Conservation (phyloP, 2,113 vertebrate species). For the Myxocyprinus asiaticus region DNA sequence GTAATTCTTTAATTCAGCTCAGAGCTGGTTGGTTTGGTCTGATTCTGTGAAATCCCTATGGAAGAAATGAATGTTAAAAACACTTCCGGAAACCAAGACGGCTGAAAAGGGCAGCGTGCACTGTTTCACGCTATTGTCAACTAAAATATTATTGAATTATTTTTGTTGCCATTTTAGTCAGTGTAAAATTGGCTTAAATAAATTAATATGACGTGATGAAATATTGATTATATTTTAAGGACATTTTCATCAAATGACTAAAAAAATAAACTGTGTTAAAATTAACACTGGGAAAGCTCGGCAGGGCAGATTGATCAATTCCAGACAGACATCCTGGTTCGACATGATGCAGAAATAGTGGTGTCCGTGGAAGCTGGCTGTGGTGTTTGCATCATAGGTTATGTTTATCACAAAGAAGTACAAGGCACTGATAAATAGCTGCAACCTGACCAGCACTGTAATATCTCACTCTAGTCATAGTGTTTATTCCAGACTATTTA, state of each 20-base stretch:
- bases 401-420: constrained; percentile 25
- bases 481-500: constrained; percentile 5
- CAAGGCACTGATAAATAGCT: constrained; percentile 27
- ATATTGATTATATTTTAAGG: too few relatives aligned
- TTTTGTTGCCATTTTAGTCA: neutral
- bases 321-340: neutral
- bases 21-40: too few relatives aligned
- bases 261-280: too few relatives aligned
- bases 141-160: neutral
- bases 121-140: too few relatives aligned
- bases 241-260: too few relatives aligned
- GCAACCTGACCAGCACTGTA: neutral
- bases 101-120: too few relatives aligned
- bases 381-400: neutral
- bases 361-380: neutral
- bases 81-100: too few relatives aligned
- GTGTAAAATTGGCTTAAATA: too few relatives aligned
- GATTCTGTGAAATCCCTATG: too few relatives aligned
- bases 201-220: too few relatives aligned
- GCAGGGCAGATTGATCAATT: constrained; percentile 1
- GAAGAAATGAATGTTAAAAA: too few relatives aligned
- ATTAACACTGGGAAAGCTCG: neutral
- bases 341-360: constrained; percentile 11
- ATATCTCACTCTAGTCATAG: constrained; percentile 33
- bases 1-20: too few relatives aligned